Conservation (phyloP, 2,888 invertebrate genomes). For the Drosophila differens region DNA sequence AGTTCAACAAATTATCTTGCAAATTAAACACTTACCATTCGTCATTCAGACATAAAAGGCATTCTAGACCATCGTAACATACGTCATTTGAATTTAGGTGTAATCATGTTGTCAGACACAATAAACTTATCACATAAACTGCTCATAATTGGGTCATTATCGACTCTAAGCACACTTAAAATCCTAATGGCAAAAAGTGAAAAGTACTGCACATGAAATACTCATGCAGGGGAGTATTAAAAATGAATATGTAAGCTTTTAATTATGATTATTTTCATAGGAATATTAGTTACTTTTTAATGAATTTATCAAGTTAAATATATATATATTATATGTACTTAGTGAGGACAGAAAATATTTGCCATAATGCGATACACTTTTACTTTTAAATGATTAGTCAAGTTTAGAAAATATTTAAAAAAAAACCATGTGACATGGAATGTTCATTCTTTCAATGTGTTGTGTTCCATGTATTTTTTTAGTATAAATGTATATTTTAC, state of each 20-base stretch:
- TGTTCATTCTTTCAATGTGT: background rate
- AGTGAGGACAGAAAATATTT: background rate
- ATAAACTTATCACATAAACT: background rate
- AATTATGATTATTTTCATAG: background rate
- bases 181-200: background rate
- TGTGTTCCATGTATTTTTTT: background rate
- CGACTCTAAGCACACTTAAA: slow-evolving; percentile 6
- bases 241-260: background rate
- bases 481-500: background rate
- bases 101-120: background rate
- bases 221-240: background rate
- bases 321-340: too few relatives aligned
- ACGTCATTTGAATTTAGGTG: background rate
- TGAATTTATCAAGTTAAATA: background rate
- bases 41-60: background rate
- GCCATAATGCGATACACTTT: too few relatives aligned
- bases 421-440: background rate
- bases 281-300: rapidly evolving
- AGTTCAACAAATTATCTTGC: background rate
- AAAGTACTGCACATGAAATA: background rate
- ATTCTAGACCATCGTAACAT: background rate
- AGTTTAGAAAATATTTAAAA: background rate
- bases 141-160: slow-evolving; percentile 25
- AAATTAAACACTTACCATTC: background rate
- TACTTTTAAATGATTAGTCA: background rate